A percentile compares a stretch with the other conserved stretches of the same genome.
Conservation (phyloP, 2,113 vertebrate genomes). For the Rhinichthys klamathensis region DNA sequence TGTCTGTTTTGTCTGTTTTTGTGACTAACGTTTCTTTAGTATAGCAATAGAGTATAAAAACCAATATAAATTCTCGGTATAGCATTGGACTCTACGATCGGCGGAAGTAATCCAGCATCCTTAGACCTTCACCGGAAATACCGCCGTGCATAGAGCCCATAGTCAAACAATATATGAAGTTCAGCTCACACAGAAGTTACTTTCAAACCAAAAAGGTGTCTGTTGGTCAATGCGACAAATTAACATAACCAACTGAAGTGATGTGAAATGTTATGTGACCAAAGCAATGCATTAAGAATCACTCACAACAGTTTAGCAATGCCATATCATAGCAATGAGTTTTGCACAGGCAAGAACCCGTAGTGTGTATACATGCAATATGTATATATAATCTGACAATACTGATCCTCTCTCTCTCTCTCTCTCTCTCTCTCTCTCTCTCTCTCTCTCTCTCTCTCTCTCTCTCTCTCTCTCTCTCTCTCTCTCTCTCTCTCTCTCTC, state of each 20-base stretch:
- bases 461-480: not conserved
- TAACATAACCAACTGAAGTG: not conserved
- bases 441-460: not conserved
- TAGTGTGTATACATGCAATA: not conserved
- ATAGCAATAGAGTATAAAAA: too few relatives aligned
- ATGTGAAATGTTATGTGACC: not conserved
- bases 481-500: not conserved
- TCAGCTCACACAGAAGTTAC: not conserved
- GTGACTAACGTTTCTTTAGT: too few relatives aligned
- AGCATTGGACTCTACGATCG: too few relatives aligned
- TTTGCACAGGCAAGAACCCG: not conserved
- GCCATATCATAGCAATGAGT: not conserved
- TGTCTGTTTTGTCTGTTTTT: too few relatives aligned
- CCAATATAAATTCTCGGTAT: too few relatives aligned
- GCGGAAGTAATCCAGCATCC: too few relatives aligned
- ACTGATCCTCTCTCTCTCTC: conserved; percentile 10
- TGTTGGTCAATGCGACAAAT: not conserved
- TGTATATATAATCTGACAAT: not conserved
- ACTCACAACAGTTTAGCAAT: not conserved
- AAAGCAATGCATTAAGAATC: not conserved
- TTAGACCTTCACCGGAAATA: too few relatives aligned
- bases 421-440: not conserved
- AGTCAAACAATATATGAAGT: not conserved
- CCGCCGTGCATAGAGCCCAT: too few relatives aligned
- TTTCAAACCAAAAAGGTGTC: not conserved